Evolutionary conservation across 1,140 invertebrate species (phyloP).

Genomic region (Eueides isabella): DNA sequence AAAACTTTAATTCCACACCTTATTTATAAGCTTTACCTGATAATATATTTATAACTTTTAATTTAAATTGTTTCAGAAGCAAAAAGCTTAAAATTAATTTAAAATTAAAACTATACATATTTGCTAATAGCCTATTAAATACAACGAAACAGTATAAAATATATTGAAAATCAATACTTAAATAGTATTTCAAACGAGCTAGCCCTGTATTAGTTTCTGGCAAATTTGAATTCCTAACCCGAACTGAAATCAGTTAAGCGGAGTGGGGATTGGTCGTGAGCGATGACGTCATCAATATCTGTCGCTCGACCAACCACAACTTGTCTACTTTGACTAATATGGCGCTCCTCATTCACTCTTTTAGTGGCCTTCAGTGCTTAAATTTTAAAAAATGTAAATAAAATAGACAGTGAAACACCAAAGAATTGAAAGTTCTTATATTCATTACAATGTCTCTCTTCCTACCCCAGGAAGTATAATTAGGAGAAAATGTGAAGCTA

Average conservation of each 20-base stretch:
- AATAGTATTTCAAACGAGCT: conserved; percentile 20
- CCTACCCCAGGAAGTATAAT: too few relatives aligned
- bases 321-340: conserved; percentile 29
- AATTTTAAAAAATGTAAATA: conserved; percentile 12
- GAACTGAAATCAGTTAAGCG: conserved; percentile 62
- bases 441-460: too few relatives aligned
- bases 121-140: too few relatives aligned
- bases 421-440: too few relatives aligned
- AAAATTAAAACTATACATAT: too few relatives aligned
- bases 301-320: conserved; percentile 56
- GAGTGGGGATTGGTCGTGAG: conserved; percentile 59
- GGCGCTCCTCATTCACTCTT: conserved; percentile 27
- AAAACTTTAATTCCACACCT: too few relatives aligned
- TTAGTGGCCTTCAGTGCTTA: conserved; percentile 6
- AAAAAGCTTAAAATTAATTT: too few relatives aligned
- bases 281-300: conserved; percentile 66
- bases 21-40: too few relatives aligned
- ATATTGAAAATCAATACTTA: conserved; percentile 24
- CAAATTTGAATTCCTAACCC: conserved; percentile 53
- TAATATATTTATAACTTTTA: too few relatives aligned
- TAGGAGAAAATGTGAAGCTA: too few relatives aligned
- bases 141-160: background rate
- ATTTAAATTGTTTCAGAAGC: too few relatives aligned
- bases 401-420: too few relatives aligned
- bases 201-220: conserved; percentile 26